phyloP scores from a whole-genome alignment of 2,797 vertebrate genomes.

The Hippoglossus hippoglossus region DNA sequence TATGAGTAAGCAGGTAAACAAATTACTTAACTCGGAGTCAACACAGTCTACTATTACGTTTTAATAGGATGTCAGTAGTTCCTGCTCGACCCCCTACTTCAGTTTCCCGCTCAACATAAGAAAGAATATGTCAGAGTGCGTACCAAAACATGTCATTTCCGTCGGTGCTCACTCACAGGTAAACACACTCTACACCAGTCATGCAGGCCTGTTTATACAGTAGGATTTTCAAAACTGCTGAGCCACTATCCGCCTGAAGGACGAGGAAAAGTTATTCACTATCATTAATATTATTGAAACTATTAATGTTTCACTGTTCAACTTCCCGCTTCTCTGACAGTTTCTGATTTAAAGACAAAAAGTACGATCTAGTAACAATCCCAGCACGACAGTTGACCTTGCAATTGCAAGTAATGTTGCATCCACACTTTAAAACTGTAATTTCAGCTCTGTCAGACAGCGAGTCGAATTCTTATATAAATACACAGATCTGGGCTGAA shows the following conservation, averaged over 20 bases:
- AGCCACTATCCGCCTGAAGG: no score
- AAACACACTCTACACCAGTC: background rate
- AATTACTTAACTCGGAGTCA: background rate
- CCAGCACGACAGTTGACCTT: background rate
- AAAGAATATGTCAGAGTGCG: background rate
- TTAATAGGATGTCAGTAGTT: background rate
- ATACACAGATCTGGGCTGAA: conserved; percentile 6
- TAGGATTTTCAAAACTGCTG: no score
- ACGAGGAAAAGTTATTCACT: no score
- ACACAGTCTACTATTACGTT: background rate
- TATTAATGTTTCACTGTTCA: background rate
- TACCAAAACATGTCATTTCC: conserved; percentile 17
- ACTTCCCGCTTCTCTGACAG: background rate
- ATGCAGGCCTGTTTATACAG: no score
- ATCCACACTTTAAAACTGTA: background rate
- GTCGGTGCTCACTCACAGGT: background rate
- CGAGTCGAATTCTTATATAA: background rate
- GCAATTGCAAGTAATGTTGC: conserved; percentile 14
- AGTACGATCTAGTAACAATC: background rate
- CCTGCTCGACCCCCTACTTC: background rate
- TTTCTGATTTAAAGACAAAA: background rate
- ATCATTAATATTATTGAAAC: background rate
- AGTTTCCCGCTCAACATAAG: conserved; percentile 1
- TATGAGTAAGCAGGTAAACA: background rate
- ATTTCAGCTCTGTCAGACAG: conserved; percentile 11